Evolutionary conservation across 2,888 invertebrate genomes (phyloP).

Genomic region (Apotomis betuletana): DNA sequence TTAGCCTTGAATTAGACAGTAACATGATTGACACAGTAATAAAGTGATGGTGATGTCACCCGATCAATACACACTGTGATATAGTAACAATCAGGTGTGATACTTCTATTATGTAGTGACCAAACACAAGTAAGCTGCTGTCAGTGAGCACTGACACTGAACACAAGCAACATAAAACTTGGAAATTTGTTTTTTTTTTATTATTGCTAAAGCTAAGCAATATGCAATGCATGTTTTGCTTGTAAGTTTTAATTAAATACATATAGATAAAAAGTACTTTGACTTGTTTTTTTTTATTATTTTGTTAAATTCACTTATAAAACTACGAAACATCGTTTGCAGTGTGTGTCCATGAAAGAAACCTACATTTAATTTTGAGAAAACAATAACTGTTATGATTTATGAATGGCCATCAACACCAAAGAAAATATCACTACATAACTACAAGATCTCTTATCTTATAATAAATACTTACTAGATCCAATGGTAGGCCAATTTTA

Average conservation of each 20-base stretch:
- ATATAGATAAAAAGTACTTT: no score
- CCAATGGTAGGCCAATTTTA: constrained; percentile 88
- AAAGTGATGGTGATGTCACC: constrained; percentile 7
- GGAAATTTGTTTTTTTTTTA: no score
- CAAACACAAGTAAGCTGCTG: background rate
- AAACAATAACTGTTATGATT: constrained; percentile 17
- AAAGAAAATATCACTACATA: constrained; percentile 17
- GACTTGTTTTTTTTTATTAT: no score
- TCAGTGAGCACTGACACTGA: background rate
- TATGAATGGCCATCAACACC: constrained; percentile 22
- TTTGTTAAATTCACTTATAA: background rate
- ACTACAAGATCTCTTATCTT: constrained; percentile 3
- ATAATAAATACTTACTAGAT: constrained; percentile 85
- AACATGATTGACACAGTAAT: background rate
- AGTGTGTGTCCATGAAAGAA: constrained; percentile 5
- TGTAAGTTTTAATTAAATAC: no score
- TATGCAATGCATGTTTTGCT: no score
- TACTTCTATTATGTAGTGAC: background rate
- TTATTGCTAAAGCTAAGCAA: no score
- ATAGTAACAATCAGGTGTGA: background rate
- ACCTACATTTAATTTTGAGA: constrained; percentile 1
- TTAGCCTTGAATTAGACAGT: background rate
- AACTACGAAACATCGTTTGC: background rate
- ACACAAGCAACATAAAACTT: no score
- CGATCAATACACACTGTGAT: background rate